Evolutionary conservation across 2,113 vertebrate genomes (phyloP).

Genomic region (Nannobrachium achirus): DNA sequence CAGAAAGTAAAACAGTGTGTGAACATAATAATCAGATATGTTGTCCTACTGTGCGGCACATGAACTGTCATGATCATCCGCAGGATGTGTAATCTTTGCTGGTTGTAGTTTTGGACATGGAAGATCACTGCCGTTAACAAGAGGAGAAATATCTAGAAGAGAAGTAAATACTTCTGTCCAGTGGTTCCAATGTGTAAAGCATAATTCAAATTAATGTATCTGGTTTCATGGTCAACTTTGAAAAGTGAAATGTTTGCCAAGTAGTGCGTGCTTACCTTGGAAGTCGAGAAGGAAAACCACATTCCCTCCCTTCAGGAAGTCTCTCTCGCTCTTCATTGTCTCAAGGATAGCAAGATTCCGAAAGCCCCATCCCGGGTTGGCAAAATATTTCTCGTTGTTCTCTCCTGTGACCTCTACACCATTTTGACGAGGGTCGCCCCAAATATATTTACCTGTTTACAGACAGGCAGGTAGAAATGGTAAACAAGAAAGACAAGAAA

Average conservation of each 20-base stretch:
- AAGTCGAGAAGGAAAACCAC: constrained; percentile 76
- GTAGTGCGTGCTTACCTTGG: constrained; percentile 76
- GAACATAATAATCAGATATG: background rate
- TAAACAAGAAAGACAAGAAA: too few relatives aligned
- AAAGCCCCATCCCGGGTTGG: constrained; percentile 57
- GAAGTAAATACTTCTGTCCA: background rate
- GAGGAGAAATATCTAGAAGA: constrained; percentile 45
- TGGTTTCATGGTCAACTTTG: too few relatives aligned
- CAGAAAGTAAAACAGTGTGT: too few relatives aligned
- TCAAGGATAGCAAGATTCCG: constrained; percentile 74
- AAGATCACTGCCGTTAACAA: constrained; percentile 27
- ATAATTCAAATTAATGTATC: too few relatives aligned
- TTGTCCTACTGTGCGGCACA: constrained; percentile 27
- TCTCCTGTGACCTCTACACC: constrained; percentile 56
- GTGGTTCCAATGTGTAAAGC: background rate
- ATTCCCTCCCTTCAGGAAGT: constrained; percentile 81
- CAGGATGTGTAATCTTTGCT: background rate
- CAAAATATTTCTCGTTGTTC: constrained; percentile 30
- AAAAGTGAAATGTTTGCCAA: too few relatives aligned
- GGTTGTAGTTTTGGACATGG: constrained; percentile 30
- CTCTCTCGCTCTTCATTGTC: constrained; percentile 63
- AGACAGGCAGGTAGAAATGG: too few relatives aligned
- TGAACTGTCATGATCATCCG: background rate
- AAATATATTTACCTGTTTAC: background rate
- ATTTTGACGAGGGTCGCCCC: constrained; percentile 34